Conservation (phyloP, 2,888 invertebrate genomes). For the Apotomis betuletana region DNA sequence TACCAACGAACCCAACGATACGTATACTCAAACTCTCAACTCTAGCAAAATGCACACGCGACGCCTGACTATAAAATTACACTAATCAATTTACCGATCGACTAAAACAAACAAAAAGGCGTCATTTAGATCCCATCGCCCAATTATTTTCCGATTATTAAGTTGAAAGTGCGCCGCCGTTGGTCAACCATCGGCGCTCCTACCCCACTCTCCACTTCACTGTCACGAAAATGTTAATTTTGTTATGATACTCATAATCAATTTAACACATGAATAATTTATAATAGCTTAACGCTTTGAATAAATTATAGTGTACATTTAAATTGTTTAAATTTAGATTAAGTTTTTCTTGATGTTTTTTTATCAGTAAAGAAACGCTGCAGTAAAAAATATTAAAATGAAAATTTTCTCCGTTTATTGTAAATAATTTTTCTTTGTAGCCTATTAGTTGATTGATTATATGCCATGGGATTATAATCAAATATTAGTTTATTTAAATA, state of each 20-base stretch:
- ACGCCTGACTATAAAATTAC: constrained; percentile 2
- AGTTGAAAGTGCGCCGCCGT: constrained; percentile 23
- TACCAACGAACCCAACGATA: too few relatives aligned
- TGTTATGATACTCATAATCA: constrained; percentile 42
- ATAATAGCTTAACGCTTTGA: constrained; percentile 32
- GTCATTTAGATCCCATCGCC: constrained; percentile 28
- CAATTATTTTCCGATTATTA: constrained; percentile 37
- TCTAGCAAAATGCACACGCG: not conserved
- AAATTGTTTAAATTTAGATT: constrained; percentile 11
- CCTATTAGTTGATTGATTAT: too few relatives aligned
- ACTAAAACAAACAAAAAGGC: constrained; percentile 30
- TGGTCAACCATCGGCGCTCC: constrained; percentile 28
- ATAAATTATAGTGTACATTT: constrained; percentile 27
- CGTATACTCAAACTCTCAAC: too few relatives aligned
- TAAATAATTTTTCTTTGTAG: too few relatives aligned
- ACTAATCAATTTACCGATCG: constrained; percentile 12
- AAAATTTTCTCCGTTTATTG: too few relatives aligned
- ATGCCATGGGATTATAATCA: too few relatives aligned
- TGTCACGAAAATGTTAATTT: constrained; percentile 39
- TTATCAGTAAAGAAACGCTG: too few relatives aligned
- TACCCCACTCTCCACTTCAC: constrained; percentile 40
- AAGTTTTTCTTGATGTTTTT: not conserved
- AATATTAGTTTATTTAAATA: too few relatives aligned
- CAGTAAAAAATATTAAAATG: too few relatives aligned
- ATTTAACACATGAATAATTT: constrained; percentile 44